Evolutionary conservation across 1,140 invertebrate species (phyloP), one percentile per base, ranked within the genome.

Genomic region (Cherax destructor): DNA sequence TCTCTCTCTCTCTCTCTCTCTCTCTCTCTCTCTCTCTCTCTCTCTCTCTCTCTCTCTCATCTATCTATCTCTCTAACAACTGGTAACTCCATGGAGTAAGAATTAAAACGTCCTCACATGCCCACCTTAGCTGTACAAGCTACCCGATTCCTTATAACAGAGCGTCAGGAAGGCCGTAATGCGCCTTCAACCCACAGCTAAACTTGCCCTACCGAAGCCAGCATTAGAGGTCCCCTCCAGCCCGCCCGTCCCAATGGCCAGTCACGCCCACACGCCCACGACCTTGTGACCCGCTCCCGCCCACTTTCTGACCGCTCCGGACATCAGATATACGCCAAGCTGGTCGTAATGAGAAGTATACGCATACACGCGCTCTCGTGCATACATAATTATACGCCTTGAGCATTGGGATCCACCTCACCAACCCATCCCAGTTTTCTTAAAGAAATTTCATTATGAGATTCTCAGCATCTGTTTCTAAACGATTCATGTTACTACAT

Each of bases 211-310:
- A 52, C n/a, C 56, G 21, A 21, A 30, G 13, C 84, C 0, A 24
- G n/a, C 7, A 18, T 47, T 47, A 11, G 16, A 56, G 84, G 49
- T 56, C 84, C 61, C 10, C 65, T 52, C 16, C 16, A n/a, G 21
- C 61, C 5, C 72, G 10, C 61, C 18, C 72, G 69, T 65, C 72
- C 69, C 69, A n/a, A 56, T 86, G 84, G 84, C 72, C 72, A 86
- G 84, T 86, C 84, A 85, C 83, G 83, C 83, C 83, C 83, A 85
- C 84, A 72, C 72, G 84, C 84, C 84, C 84, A 86, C 84, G 84
- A 86, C 84, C 84, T 56, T 77, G 47, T 86, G 41, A 86, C 84
- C 84, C 52, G 30, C 84, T 47, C 84, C 84, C 84, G 72, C 84
- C 65, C 84, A 65, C 69, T 24, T 4, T 47, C 41, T 72, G 74